Evolutionary conservation across 2,113 vertebrate genomes (phyloP).

Genomic region (Lagopus muta): DNA sequence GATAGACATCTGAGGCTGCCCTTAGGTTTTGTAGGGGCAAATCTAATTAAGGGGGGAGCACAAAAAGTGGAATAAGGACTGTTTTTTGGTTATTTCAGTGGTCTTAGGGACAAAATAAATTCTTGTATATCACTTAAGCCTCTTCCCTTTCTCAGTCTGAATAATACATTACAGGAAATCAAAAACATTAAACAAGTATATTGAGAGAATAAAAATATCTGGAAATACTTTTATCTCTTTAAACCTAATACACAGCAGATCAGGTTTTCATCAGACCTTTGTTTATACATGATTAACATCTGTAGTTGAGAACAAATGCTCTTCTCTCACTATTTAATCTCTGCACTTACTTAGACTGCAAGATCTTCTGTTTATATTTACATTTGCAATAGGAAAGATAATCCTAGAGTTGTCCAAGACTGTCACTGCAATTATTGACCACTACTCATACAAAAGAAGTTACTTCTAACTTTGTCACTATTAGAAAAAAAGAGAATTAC

Average conservation of each 20-base stretch:
- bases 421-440: conserved; percentile 49
- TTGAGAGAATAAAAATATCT: background rate
- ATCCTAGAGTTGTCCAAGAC: background rate
- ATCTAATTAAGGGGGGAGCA: background rate
- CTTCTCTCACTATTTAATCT: background rate
- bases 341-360: background rate
- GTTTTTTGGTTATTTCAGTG: background rate
- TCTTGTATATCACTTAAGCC: background rate
- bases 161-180: background rate
- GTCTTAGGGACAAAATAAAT: background rate
- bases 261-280: background rate
- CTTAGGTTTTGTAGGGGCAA: background rate
- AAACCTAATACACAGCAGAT: background rate
- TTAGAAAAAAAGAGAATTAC: conserved; percentile 30
- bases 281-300: conserved; percentile 8
- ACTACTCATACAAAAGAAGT: conserved; percentile 54
- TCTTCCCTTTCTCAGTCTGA: background rate
- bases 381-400: conserved; percentile 19
- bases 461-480: conserved; percentile 22
- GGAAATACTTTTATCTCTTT: background rate
- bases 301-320: conserved; percentile 8
- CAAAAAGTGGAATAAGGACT: background rate
- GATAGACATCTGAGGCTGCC: background rate
- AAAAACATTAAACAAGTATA: background rate
- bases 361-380: conserved; percentile 50